phyloP scores from a whole-genome alignment of 2,797 vertebrate genomes.

The Gymnodraco acuticeps region DNA sequence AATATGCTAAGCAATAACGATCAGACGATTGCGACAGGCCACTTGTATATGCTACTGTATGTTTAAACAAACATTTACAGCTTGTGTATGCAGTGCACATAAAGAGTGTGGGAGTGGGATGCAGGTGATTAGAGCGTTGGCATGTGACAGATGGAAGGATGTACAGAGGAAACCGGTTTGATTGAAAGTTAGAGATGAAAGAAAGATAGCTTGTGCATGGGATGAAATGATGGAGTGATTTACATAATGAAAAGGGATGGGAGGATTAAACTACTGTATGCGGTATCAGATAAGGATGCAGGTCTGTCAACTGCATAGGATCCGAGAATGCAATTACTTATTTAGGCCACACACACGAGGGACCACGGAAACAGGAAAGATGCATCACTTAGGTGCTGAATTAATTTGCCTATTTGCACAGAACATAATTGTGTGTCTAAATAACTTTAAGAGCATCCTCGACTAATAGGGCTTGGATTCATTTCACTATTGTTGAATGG shows the following conservation, averaged over 20 bases:
- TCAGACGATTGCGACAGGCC: no score
- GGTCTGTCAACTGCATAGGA: conserved; percentile 31
- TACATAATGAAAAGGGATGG: conserved; percentile 48
- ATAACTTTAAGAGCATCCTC: conserved; percentile 29
- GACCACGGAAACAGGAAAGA: conserved; percentile 32
- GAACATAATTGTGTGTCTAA: conserved; percentile 56
- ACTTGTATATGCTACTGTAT: background rate
- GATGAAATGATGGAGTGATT: conserved; percentile 41
- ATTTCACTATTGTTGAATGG: conserved; percentile 37
- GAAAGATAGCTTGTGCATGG: conserved; percentile 14
- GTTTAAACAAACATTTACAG: conserved; percentile 9
- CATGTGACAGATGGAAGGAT: conserved; percentile 42
- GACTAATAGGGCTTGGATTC: conserved; percentile 2
- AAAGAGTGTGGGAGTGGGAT: background rate
- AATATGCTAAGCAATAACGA: no score
- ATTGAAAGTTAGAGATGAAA: conserved; percentile 44
- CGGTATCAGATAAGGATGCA: conserved; percentile 28
- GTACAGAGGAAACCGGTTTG: conserved; percentile 31
- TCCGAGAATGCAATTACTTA: conserved; percentile 59
- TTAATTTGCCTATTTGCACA: conserved; percentile 46
- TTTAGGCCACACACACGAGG: conserved; percentile 60
- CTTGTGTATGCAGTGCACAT: conserved; percentile 16
- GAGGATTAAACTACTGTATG: conserved; percentile 44
- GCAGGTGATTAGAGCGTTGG: conserved; percentile 33
- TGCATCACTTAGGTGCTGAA: conserved; percentile 42